Evolutionary conservation across 2,113 vertebrate species (phyloP).

Genomic region (Perca flavescens): DNA sequence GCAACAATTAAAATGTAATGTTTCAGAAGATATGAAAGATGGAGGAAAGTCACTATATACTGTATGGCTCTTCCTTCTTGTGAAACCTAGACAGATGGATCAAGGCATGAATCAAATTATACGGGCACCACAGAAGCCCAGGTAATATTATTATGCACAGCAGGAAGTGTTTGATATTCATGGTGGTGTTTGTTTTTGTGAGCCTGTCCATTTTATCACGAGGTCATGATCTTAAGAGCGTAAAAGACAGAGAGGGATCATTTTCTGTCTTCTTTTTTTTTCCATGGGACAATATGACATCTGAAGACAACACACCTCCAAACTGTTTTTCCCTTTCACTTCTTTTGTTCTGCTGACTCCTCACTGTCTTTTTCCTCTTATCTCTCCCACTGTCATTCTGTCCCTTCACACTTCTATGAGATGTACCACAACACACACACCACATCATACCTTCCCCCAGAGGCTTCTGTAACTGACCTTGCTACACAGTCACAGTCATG

Average conservation of each 20-base stretch:
- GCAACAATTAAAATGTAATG: constrained; percentile 26
- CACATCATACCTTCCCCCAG: not conserved
- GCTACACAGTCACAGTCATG: not conserved
- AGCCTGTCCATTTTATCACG: constrained; percentile 22
- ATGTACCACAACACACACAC: not conserved
- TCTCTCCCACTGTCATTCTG: not conserved
- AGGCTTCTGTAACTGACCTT: constrained; percentile 23
- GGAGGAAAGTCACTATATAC: constrained; percentile 13
- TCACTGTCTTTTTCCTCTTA: not conserved
- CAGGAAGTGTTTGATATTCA: constrained; percentile 59
- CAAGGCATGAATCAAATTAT: constrained; percentile 49
- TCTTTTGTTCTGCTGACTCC: not conserved
- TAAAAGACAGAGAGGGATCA: not conserved
- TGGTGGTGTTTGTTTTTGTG: constrained; percentile 35
- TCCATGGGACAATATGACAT: not conserved
- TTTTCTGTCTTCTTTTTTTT: not conserved
- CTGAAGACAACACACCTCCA: not conserved
- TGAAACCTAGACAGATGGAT: constrained; percentile 58
- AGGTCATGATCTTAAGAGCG: constrained; percentile 26
- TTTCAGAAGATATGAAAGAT: constrained; percentile 7
- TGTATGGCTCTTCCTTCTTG: constrained; percentile 5
- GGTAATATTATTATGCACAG: constrained; percentile 43
- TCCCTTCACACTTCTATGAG: not conserved
- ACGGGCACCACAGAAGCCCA: constrained; percentile 1
- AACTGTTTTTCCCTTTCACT: not conserved